Percentiles rank a stretch among this genome's conserved stretches.
These are phyloP conservation scores for Palloptera scutellata DNA, from an alignment of 2,888 invertebrate genomes.

Conservation along the genomic window DNA sequence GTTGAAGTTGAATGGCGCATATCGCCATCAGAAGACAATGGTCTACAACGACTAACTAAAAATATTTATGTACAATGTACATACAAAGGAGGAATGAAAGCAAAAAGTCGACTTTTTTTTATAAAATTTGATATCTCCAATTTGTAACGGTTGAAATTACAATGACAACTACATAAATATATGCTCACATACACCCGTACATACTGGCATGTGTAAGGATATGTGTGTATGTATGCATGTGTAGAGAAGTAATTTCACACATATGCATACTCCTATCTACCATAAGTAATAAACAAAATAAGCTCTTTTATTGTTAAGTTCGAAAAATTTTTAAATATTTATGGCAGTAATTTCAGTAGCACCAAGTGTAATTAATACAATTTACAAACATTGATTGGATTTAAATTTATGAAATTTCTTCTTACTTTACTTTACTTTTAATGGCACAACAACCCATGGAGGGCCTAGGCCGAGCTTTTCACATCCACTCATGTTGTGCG, in stretches of 20 bases:
- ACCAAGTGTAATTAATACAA: no score
- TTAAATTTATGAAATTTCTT: no score
- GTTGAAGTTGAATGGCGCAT: slow-evolving; percentile 18
- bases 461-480: no score
- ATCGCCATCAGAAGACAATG: slow-evolving; percentile 4
- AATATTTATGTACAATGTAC: slow-evolving; percentile 4
- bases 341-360: no score
- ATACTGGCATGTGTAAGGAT: background rate
- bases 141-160: slow-evolving; percentile 35
- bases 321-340: no score
- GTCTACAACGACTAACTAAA: slow-evolving; percentile 13
- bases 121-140: slow-evolving; percentile 36
- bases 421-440: no score
- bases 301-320: no score
- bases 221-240: background rate
- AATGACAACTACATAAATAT: slow-evolving; percentile 16
- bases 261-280: background rate
- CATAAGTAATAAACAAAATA: no score
- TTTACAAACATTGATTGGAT: no score
- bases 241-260: background rate
- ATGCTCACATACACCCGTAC: background rate
- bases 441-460: no score
- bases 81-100: slow-evolving; percentile 6
- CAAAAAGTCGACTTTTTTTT: slow-evolving; percentile 12
- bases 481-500: no score